These are phyloP conservation scores for Aldabrachelys gigantea DNA, from an alignment of 2,113 vertebrate genomes.

Conservation along the genomic window DNA sequence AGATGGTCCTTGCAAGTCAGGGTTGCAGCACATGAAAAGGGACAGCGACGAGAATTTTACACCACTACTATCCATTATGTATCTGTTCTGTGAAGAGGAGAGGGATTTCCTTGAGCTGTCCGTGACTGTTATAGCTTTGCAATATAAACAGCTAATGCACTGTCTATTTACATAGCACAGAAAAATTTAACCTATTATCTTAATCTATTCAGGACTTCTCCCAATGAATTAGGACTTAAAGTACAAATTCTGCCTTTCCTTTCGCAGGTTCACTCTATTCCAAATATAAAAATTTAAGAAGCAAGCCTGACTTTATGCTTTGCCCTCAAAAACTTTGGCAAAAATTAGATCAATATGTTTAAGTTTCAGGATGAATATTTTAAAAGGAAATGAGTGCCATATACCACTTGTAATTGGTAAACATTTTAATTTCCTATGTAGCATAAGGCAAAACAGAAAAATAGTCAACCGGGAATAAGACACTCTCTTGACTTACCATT, in stretches of 20 bases:
- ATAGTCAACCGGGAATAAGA: fast-evolving
- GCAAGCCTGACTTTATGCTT: background rate
- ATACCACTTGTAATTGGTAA: background rate
- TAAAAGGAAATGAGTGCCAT: background rate
- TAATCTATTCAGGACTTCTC: background rate
- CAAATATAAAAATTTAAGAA: background rate
- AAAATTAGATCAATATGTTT: background rate
- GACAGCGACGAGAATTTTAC: fast-evolving
- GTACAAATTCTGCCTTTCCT: background rate
- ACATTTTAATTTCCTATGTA: background rate
- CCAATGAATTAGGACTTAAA: background rate
- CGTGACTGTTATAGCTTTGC: background rate
- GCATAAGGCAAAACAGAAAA: background rate
- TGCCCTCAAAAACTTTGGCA: background rate
- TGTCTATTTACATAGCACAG: background rate
- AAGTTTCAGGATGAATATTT: background rate
- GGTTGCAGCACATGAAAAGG: background rate
- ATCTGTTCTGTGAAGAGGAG: background rate
- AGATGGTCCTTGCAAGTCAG: background rate
- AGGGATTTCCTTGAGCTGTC: background rate
- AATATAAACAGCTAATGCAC: background rate
- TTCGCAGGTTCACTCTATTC: background rate
- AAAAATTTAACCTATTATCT: background rate
- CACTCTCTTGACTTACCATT: slow-evolving; percentile 80
- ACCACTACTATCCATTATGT: fast-evolving